Evolutionary conservation across 2,888 invertebrate genomes (phyloP).

Genomic region (Meteorus cinctellus): DNA sequence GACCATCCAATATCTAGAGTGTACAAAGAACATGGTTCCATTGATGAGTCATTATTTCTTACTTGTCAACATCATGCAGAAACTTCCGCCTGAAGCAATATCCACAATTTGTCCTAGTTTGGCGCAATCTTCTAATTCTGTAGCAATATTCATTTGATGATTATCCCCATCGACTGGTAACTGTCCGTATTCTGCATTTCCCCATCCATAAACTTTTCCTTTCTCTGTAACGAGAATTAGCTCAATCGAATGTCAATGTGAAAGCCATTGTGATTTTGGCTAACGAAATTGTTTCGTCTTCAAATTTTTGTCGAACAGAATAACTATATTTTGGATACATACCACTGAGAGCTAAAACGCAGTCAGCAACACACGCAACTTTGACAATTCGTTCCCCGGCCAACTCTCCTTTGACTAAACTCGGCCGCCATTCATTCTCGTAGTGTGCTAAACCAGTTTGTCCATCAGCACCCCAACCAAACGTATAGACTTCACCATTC

Average conservation of each 20-base stretch:
- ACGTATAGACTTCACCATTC: conserved; percentile 87
- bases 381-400: conserved; percentile 87
- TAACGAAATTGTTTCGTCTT: too few relatives aligned
- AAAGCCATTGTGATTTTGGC: too few relatives aligned
- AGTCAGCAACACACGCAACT: conserved; percentile 87
- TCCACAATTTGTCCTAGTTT: conserved; percentile 85
- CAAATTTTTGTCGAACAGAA: too few relatives aligned
- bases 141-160: conserved; percentile 85
- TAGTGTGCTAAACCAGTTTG: conserved; percentile 90
- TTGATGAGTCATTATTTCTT: conserved; percentile 46
- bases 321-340: conserved; percentile 48
- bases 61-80: conserved; percentile 90
- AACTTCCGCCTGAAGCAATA: conserved; percentile 90
- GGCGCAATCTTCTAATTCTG: conserved; percentile 78
- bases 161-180: conserved; percentile 76
- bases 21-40: background rate
- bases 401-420: conserved; percentile 85
- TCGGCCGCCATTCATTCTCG: conserved; percentile 77
- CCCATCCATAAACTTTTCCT: conserved; percentile 97
- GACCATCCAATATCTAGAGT: background rate
- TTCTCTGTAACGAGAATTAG: conserved; percentile 76
- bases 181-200: conserved; percentile 95
- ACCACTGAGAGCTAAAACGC: conserved; percentile 92
- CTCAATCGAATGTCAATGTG: background rate
- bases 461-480: conserved; percentile 97